A percentile compares a stretch with the other conserved stretches of the same genome.
Evolutionary conservation across 2,888 invertebrate genomes (phyloP).

Genomic region (Ariolimax columbianus): DNA sequence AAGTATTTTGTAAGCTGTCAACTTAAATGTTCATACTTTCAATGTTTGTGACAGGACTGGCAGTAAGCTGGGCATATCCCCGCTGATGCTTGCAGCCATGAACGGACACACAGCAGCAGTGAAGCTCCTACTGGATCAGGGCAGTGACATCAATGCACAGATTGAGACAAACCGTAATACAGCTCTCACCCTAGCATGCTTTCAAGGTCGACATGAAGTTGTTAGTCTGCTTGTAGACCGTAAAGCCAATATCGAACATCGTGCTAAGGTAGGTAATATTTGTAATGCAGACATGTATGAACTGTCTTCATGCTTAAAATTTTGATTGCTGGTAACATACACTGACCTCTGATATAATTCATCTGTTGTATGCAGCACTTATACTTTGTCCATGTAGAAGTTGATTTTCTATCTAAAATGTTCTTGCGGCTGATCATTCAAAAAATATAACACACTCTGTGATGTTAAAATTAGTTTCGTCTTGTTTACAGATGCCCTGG

Average conservation of each 20-base stretch:
- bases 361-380: no score
- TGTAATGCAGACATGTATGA: neutral
- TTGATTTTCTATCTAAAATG: no score
- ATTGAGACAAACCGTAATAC: conserved; percentile 99
- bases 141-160: conserved; percentile 99
- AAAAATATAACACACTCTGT: no score
- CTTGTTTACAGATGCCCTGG: no score
- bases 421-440: no score
- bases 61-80: conserved; percentile 97
- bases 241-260: conserved; percentile 98
- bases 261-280: conserved; percentile 87
- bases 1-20: no score
- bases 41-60: conserved; percentile 81
- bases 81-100: conserved; percentile 99
- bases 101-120: conserved; percentile 98
- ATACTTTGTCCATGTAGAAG: no score
- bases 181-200: conserved; percentile 97
- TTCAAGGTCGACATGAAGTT: conserved; percentile 99
- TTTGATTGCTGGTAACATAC: no score
- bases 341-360: no score
- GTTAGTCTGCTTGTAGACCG: conserved; percentile 96
- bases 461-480: no score
- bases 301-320: neutral
- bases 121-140: conserved; percentile 95
- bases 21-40: neutral